These are phyloP conservation scores for Formica selysi DNA, from an alignment of 1,140 invertebrate genomes.

Conservation along the genomic window DNA sequence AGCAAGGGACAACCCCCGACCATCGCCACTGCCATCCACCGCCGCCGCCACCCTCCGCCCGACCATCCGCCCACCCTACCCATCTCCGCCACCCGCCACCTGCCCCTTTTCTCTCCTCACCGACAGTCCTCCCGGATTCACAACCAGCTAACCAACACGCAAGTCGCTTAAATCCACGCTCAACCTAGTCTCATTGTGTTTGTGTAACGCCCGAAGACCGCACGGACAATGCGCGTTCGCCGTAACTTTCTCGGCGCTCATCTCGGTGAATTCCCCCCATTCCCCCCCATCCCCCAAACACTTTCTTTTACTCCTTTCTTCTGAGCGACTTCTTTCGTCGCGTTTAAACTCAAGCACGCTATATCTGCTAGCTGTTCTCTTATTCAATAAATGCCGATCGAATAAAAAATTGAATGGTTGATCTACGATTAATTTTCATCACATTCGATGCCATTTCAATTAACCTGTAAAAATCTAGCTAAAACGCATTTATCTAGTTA, in stretches of 20 bases:
- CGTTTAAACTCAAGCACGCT: neutral
- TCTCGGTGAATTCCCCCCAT: constrained; percentile 53
- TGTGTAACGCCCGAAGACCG: constrained; percentile 78
- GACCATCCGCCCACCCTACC: constrained; percentile 45
- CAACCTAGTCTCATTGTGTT: constrained; percentile 80
- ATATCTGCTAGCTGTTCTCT: neutral
- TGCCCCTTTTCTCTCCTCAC: constrained; percentile 67
- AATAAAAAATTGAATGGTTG: neutral
- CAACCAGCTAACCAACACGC: constrained; percentile 82
- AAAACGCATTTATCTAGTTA: neutral
- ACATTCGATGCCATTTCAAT: constrained; percentile 5
- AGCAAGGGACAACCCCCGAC: constrained; percentile 80
- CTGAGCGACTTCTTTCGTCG: constrained; percentile 29
- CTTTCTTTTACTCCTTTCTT: constrained; percentile 58
- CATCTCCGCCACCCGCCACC: constrained; percentile 56
- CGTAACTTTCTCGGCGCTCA: constrained; percentile 73
- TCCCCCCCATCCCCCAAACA: constrained; percentile 8
- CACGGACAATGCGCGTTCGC: constrained; percentile 74
- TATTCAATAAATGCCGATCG: constrained; percentile 2
- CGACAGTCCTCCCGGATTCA: constrained; percentile 77
- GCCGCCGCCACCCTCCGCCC: constrained; percentile 40
- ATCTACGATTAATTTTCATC: neutral
- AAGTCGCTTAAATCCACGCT: constrained; percentile 83
- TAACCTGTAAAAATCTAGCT: neutral
- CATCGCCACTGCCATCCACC: constrained; percentile 64